These are phyloP conservation scores for Melanerpes aurifrons DNA, from an alignment of 2,113 vertebrate genomes.

Conservation along the genomic window DNA sequence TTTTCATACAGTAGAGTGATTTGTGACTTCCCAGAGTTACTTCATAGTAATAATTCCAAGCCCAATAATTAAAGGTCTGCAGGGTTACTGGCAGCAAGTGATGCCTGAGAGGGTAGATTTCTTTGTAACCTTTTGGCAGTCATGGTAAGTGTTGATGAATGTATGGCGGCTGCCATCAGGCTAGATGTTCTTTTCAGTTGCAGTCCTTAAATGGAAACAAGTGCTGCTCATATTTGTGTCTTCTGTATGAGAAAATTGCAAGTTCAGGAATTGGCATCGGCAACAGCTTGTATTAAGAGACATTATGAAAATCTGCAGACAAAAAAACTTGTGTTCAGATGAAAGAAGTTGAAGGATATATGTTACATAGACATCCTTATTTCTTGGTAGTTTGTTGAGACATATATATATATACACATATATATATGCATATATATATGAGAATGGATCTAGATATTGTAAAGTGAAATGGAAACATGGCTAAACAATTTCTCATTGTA, in stretches of 20 bases:
- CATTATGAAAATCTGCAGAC: background rate
- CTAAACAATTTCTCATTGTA: background rate
- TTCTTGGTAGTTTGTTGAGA: too few relatives aligned
- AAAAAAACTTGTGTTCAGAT: background rate
- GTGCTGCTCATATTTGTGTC: background rate
- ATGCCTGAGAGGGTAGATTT: background rate
- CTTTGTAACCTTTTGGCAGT: slow-evolving; percentile 29
- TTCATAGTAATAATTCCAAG: slow-evolving; percentile 43
- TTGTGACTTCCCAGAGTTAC: background rate
- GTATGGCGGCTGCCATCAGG: background rate
- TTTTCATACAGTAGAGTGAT: background rate
- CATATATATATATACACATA: background rate
- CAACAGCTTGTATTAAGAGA: background rate
- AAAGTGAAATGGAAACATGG: background rate
- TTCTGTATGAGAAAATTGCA: background rate
- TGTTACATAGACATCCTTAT: background rate
- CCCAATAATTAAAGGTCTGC: slow-evolving; percentile 8
- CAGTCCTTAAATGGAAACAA: background rate
- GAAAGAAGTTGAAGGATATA: background rate
- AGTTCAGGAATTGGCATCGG: background rate
- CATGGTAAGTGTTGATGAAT: slow-evolving; percentile 39
- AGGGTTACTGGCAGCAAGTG: background rate
- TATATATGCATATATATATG: background rate
- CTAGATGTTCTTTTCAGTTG: background rate
- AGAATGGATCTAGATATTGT: background rate